phyloP scores from a whole-genome alignment of 2,888 invertebrate genomes.

The Andrena trimmerana region DNA sequence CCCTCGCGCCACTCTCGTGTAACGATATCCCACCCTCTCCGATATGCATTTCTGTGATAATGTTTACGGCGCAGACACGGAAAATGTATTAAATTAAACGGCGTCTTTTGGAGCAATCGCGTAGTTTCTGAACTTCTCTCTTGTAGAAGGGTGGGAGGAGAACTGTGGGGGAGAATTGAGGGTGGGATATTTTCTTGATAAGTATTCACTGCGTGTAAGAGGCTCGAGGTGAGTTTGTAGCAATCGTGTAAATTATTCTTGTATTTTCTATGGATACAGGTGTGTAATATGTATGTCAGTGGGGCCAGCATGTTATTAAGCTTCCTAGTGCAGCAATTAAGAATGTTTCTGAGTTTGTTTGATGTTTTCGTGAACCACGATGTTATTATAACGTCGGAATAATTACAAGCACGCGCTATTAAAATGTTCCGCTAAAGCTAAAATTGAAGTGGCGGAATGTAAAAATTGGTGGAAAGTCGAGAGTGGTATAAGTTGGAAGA shows the following conservation, averaged over 20 bases:
- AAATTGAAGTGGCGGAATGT: background rate
- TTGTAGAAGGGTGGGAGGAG: too few relatives aligned
- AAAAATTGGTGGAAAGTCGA: background rate
- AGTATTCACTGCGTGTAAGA: too few relatives aligned
- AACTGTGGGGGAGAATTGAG: too few relatives aligned
- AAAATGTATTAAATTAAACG: background rate
- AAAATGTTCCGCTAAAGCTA: constrained; percentile 35
- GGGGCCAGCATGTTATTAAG: too few relatives aligned
- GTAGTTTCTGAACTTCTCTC: background rate
- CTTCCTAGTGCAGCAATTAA: too few relatives aligned
- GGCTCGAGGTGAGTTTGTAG: too few relatives aligned
- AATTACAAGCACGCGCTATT: constrained; percentile 6
- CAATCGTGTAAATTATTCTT: too few relatives aligned
- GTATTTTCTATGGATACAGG: too few relatives aligned
- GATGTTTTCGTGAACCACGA: too few relatives aligned
- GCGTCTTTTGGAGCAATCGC: background rate
- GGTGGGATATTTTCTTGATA: background rate
- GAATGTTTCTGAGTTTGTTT: too few relatives aligned
- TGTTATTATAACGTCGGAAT: too few relatives aligned
- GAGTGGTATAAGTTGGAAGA: background rate
- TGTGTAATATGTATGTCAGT: too few relatives aligned
- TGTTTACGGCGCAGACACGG: constrained; percentile 7
- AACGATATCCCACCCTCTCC: background rate
- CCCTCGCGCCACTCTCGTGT: background rate
- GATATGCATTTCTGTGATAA: background rate